phyloP scores from a whole-genome alignment of 2,888 invertebrate species.

The Drosophila rubida region DNA sequence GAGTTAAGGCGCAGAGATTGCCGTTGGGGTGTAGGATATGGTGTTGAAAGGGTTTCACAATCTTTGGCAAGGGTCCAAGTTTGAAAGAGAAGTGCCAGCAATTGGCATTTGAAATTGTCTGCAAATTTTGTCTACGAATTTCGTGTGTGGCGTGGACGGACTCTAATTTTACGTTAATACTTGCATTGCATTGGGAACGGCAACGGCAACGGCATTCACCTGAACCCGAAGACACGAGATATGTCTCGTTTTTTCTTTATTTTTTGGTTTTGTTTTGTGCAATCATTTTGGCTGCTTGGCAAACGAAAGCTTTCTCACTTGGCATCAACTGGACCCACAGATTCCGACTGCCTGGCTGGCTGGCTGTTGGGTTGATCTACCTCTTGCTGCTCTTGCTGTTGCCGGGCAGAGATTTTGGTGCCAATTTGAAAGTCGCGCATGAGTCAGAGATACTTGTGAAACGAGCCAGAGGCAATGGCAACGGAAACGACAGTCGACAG shows the following conservation, averaged over 20 bases:
- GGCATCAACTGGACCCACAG: slow-evolving; percentile 37
- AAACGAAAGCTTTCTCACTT: slow-evolving; percentile 62
- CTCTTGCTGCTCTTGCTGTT: slow-evolving; percentile 48
- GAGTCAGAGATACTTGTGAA: slow-evolving; percentile 56
- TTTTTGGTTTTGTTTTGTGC: neutral
- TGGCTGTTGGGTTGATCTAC: slow-evolving; percentile 30
- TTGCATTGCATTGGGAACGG: slow-evolving; percentile 23
- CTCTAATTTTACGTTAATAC: slow-evolving; percentile 44
- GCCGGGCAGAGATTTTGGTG: slow-evolving; percentile 64
- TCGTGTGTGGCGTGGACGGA: slow-evolving; percentile 39
- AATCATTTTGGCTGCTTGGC: slow-evolving; percentile 10
- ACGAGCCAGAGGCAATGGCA: slow-evolving; percentile 33
- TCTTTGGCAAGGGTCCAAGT: slow-evolving; percentile 23
- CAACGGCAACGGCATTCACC: slow-evolving; percentile 19
- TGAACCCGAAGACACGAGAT: slow-evolving; percentile 10
- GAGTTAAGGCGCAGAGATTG: neutral
- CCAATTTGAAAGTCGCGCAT: slow-evolving; percentile 73
- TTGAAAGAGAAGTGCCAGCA: neutral
- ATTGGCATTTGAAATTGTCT: slow-evolving; percentile 48
- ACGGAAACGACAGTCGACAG: slow-evolving; percentile 24
- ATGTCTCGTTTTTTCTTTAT: slow-evolving; percentile 13
- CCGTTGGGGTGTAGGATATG: slow-evolving; percentile 1
- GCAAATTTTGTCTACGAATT: slow-evolving; percentile 14
- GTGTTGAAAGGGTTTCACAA: slow-evolving; percentile 28
- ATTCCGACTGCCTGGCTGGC: neutral